phyloP scores from a whole-genome alignment of 64 coral and sea anemone species.

The Montipora efflorescens region DNA sequence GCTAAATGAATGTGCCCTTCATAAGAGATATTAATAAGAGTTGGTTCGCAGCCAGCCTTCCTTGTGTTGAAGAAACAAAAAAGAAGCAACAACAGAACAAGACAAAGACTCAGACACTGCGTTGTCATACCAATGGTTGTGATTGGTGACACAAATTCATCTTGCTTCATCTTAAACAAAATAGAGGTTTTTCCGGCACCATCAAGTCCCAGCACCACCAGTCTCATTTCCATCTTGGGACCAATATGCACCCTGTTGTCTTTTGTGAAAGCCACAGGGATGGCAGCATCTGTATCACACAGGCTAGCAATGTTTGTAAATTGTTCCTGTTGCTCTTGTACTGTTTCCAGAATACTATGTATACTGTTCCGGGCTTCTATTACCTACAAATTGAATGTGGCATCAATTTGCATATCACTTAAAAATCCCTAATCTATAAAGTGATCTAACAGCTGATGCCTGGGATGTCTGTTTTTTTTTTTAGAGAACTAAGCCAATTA shows the following conservation, averaged over 20 bases:
- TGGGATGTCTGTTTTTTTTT: too few species aligned
- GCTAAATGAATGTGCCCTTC: too few species aligned
- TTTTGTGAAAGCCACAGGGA: constrained; percentile 98
- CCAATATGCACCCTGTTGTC: constrained; percentile 98
- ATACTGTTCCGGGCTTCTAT: constrained; percentile 92
- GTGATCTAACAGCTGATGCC: too few species aligned
- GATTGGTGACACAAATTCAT: constrained; percentile 96
- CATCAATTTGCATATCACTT: too few species aligned
- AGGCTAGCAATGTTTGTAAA: constrained; percentile 91
- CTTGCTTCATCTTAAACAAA: constrained; percentile 98
- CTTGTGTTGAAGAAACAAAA: neutral
- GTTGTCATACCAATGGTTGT: constrained; percentile 92
- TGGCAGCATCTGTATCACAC: constrained; percentile 89
- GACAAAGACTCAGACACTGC: neutral
- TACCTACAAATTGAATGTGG: constrained; percentile 52
- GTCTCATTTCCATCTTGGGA: constrained; percentile 99
- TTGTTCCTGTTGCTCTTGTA: constrained; percentile 97
- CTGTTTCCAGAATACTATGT: constrained; percentile 92
- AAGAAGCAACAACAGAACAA: neutral
- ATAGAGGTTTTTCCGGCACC: constrained; percentile 99
- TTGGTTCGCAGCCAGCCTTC: too few species aligned
- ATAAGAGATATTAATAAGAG: too few species aligned
- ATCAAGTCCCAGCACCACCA: constrained; percentile 93
- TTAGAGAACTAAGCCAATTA: too few species aligned
- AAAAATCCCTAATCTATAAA: too few species aligned